Percentiles rank a stretch among this genome's conserved stretches.
phyloP scores from a whole-genome alignment of 1,140 invertebrate species.

The Platyura marginata region DNA sequence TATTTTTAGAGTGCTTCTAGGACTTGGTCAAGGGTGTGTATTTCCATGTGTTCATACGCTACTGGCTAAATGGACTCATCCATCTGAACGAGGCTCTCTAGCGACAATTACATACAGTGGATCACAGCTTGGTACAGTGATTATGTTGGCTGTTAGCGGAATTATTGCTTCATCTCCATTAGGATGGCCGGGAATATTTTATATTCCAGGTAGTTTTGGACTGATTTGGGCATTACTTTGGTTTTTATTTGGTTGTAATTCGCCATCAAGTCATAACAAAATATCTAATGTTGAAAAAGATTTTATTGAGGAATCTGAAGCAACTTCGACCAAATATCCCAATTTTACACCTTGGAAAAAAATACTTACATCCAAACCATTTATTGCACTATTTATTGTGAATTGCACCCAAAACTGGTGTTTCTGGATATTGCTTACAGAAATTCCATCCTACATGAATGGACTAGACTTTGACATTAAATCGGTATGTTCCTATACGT shows the following conservation, averaged over 20 bases:
- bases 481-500: too few relatives aligned
- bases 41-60: slow-evolving; percentile 56
- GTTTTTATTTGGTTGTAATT: slow-evolving; percentile 40
- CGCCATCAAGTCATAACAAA: slow-evolving; percentile 34
- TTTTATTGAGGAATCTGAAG: slow-evolving; percentile 35
- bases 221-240: slow-evolving; percentile 41
- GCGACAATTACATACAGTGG: slow-evolving; percentile 42
- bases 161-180: slow-evolving; percentile 35
- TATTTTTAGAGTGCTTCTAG: slow-evolving; percentile 49
- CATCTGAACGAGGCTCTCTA: slow-evolving; percentile 33
- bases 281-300: slow-evolving; percentile 37
- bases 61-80: slow-evolving; percentile 27
- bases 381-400: slow-evolving; percentile 66
- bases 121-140: slow-evolving; percentile 51
- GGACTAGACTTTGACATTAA: slow-evolving; percentile 64
- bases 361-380: slow-evolving; percentile 57
- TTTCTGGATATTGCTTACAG: slow-evolving; percentile 80
- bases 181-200: slow-evolving; percentile 66
- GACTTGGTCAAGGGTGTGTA: slow-evolving; percentile 63
- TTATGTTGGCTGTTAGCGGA: slow-evolving; percentile 50
- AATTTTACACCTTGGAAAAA: slow-evolving; percentile 43
- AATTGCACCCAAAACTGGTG: slow-evolving; percentile 90
- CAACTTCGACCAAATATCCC: slow-evolving; percentile 8
- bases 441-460: slow-evolving; percentile 72
- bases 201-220: slow-evolving; percentile 45